Evolutionary conservation across 2,113 vertebrate species (phyloP).

Genomic region (Tursiops truncatus): DNA sequence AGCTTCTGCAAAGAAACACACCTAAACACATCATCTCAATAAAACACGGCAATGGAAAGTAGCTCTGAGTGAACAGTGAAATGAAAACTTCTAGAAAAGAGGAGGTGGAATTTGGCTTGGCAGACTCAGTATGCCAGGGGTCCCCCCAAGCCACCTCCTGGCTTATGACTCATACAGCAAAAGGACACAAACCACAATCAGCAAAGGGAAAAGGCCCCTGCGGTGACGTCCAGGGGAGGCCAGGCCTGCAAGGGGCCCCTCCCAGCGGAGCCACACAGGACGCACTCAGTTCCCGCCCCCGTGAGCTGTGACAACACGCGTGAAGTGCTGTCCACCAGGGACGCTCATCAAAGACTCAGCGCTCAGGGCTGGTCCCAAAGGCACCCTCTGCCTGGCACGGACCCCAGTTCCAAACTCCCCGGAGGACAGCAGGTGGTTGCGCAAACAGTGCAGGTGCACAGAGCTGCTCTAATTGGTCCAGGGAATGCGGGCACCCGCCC

Average conservation of each 20-base stretch:
- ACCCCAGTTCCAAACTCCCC: neutral
- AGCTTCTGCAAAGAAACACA: neutral
- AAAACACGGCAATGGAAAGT: neutral
- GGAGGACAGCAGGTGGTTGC: neutral
- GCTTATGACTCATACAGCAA: neutral
- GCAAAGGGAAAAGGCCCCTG: neutral
- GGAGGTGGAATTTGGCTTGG: neutral
- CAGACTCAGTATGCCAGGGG: neutral
- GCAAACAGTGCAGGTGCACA: accelerated
- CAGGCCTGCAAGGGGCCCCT: neutral
- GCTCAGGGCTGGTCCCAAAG: neutral
- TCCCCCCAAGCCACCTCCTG: neutral
- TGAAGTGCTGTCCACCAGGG: neutral
- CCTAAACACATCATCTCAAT: neutral
- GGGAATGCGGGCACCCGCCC: neutral
- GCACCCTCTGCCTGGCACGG: neutral
- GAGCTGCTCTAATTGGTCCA: accelerated
- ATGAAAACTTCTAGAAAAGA: neutral
- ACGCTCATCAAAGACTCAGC: neutral
- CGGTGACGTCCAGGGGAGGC: neutral
- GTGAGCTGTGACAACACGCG: accelerated
- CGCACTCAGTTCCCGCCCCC: neutral
- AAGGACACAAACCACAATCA: neutral
- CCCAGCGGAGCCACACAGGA: neutral
- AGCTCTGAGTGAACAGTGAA: neutral